Evolutionary conservation across 2,888 invertebrate species (phyloP).

Genomic region (Drosophila histrio): DNA sequence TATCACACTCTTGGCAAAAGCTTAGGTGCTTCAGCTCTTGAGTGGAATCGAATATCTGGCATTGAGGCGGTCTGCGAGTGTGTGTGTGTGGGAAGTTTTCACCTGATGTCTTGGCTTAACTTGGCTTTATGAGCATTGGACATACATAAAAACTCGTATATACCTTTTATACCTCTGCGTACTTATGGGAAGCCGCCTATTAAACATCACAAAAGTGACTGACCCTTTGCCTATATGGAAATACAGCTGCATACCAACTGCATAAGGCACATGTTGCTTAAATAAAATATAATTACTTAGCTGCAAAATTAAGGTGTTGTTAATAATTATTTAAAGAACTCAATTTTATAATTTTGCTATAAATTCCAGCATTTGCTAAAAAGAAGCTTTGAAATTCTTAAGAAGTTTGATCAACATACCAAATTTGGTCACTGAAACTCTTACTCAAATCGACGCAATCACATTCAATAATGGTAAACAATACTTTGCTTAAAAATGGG

Average conservation of each 20-base stretch:
- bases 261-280: background rate
- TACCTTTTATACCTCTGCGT: background rate
- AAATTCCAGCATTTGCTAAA: background rate
- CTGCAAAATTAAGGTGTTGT: too few relatives aligned
- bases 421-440: background rate
- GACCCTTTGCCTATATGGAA: background rate
- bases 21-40: conserved; percentile 40
- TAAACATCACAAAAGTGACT: background rate
- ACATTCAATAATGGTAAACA: too few relatives aligned
- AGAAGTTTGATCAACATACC: background rate
- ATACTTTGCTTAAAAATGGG: background rate
- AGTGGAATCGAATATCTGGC: conserved; percentile 52
- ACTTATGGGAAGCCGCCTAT: background rate
- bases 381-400: background rate
- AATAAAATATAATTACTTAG: too few relatives aligned
- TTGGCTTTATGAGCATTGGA: conserved; percentile 25
- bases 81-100: conserved; percentile 52
- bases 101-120: conserved; percentile 59
- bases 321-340: too few relatives aligned
- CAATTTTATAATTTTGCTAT: too few relatives aligned
- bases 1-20: conserved; percentile 20
- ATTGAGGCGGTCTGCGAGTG: background rate
- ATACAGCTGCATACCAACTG: background rate
- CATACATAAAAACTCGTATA: background rate
- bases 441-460: background rate